Evolutionary conservation across 2,113 vertebrate species (phyloP).

Genomic region (Bufo gargarizans): DNA sequence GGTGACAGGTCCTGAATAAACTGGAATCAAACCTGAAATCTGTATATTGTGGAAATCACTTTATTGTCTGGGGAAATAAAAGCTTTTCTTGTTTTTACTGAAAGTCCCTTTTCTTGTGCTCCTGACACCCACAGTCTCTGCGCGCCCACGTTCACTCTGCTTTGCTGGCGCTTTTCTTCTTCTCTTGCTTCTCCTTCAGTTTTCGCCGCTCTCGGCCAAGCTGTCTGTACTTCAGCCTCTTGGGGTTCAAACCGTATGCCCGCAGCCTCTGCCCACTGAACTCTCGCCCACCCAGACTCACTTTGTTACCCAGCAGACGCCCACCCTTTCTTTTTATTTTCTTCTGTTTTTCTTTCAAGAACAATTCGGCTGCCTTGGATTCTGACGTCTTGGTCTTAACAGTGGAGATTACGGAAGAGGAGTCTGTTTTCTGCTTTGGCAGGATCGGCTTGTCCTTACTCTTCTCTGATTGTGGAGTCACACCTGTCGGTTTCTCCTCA

Average conservation of each 20-base stretch:
- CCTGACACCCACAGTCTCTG: no score
- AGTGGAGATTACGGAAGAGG: neutral
- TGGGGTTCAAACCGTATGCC: conserved; percentile 88
- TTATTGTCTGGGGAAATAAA: conserved; percentile 49
- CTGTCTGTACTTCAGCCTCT: conserved; percentile 82
- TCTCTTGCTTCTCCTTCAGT: neutral
- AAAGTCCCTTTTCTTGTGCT: neutral
- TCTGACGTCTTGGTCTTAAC: neutral
- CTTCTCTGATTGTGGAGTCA: neutral
- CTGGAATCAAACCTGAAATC: conserved; percentile 26
- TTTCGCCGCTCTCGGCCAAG: conserved; percentile 68
- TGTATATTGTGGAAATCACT: conserved; percentile 45
- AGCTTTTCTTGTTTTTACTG: conserved; percentile 49
- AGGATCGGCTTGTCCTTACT: neutral
- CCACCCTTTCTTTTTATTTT: conserved; percentile 60
- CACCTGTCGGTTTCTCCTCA: neutral
- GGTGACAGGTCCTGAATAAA: neutral
- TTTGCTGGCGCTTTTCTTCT: neutral
- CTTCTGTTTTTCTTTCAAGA: conserved; percentile 13
- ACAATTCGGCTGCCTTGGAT: neutral
- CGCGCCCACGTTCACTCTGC: neutral
- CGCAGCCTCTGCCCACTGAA: conserved; percentile 83
- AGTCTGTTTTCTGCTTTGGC: neutral
- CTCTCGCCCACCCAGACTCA: conserved; percentile 76
- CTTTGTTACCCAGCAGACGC: conserved; percentile 63